Evolutionary conservation across 2,888 invertebrate species (phyloP), one percentile per base, ranked within the genome.

Genomic region (Entomobrya proxima): DNA sequence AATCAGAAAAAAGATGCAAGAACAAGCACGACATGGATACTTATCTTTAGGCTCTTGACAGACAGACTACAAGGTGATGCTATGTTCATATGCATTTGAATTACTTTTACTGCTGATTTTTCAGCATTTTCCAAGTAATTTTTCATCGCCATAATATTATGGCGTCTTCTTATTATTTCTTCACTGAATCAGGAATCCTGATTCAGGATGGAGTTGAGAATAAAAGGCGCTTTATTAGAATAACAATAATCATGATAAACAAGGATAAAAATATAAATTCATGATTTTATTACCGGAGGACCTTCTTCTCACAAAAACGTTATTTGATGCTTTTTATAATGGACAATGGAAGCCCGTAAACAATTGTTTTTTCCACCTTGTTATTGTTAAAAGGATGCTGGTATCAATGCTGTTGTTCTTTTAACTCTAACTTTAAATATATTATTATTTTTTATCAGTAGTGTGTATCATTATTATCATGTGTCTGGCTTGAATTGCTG

Each of bases 251-350:
- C 58, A 58, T 15, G n/a, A 64, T 64, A 78, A 78, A 44, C 27
- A 67, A n/a, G 67, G 78, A 50, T 67, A 50, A 30, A 50, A 61
- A 64, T 58, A 77, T 47, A 78, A 78, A 78, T 27, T 61, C 47
- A 67, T 64, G 78, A 61, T 67, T 80, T 80, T 72, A 80, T 80
- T 72, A 80, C 80, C 32, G 1, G 69, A 52, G 55, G 80, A 80
- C 72, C 55, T 72, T 30, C 32, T 64, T 11, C 21, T 21, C 44
- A 40, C 55, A 80, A 11, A 30, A 64, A 50, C 35, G 80, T 40
- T 37, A 80, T 72, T 80, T 80, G 72, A 80, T 80, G 72, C 72
- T n/a, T 64, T 64, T 9, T 64, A 1, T 30, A 9, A 9, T 9
- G 15, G 2, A 32, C 61, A 32, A 30, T n/a, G n/a, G n/a, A n/a